These are phyloP conservation scores for Anas flavirostris DNA, from an alignment of 2,797 vertebrate genomes.

Conservation along the genomic window DNA sequence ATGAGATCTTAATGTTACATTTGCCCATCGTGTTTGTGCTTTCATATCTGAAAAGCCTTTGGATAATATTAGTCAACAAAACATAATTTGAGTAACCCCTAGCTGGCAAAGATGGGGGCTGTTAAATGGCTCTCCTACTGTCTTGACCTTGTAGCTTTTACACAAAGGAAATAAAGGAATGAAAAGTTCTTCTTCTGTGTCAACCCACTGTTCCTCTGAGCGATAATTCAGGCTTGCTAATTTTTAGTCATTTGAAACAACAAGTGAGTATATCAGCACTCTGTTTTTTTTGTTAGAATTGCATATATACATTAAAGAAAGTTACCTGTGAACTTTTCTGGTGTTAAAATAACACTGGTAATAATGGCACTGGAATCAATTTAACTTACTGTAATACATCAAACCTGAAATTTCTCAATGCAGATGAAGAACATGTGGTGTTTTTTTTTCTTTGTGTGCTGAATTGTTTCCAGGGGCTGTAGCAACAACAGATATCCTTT, in stretches of 20 bases:
- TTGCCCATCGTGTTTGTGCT: neutral
- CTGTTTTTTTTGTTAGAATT: neutral
- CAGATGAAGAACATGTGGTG: fast-evolving
- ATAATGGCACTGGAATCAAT: neutral
- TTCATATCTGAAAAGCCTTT: neutral
- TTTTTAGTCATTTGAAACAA: conserved; percentile 9
- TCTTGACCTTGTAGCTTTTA: neutral
- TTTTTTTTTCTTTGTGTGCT: neutral
- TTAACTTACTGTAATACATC: neutral
- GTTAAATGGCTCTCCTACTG: neutral
- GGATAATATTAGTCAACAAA: neutral
- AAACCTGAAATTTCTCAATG: neutral
- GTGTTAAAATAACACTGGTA: neutral
- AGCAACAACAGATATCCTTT: neutral
- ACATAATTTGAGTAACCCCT: neutral
- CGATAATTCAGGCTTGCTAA: neutral
- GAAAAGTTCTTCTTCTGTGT: neutral
- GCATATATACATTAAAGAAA: neutral
- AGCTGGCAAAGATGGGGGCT: neutral
- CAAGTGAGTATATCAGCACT: neutral
- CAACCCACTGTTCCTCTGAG: neutral
- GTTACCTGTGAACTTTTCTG: neutral
- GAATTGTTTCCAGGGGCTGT: neutral
- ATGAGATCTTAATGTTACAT: neutral
- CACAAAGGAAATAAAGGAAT: neutral